Evolutionary conservation across 2,888 invertebrate species (phyloP).

Genomic region (Chydorus sphaericus): DNA sequence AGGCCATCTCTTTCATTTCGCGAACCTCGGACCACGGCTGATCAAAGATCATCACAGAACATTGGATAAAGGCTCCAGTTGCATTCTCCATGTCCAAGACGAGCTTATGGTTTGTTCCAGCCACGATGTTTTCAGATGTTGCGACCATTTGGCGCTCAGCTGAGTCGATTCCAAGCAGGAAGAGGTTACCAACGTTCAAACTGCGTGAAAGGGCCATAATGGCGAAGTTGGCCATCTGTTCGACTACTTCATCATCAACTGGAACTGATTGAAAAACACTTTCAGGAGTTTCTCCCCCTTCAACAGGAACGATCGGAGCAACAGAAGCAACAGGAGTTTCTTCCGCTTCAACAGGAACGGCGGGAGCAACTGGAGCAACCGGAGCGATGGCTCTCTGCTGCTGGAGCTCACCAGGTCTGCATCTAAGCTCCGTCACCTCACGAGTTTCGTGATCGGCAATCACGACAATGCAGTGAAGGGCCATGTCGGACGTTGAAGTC

Average conservation of each 20-base stretch:
- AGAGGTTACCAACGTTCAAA: too few relatives aligned
- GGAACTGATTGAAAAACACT: too few relatives aligned
- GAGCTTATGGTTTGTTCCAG: neutral
- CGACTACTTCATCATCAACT: too few relatives aligned
- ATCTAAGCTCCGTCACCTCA: neutral
- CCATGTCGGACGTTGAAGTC: neutral
- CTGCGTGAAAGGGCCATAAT: neutral
- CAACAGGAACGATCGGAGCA: too few relatives aligned
- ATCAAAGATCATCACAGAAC: neutral
- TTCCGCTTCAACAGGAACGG: neutral
- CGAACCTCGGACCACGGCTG: neutral
- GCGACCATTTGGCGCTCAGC: neutral
- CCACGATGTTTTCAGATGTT: neutral
- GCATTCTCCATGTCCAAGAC: conserved; percentile 26
- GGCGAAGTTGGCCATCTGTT: neutral
- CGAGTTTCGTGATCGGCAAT: neutral
- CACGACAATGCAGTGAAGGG: neutral
- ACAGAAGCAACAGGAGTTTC: too few relatives aligned
- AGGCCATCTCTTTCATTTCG: neutral
- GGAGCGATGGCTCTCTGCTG: neutral
- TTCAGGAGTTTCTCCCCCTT: too few relatives aligned
- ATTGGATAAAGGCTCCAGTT: conserved; percentile 63
- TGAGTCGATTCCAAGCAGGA: too few relatives aligned
- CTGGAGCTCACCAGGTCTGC: neutral
- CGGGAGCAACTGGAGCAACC: neutral